These are phyloP conservation scores for Channa maculata DNA, from an alignment of 2,113 vertebrate species.

Conservation along the genomic window DNA sequence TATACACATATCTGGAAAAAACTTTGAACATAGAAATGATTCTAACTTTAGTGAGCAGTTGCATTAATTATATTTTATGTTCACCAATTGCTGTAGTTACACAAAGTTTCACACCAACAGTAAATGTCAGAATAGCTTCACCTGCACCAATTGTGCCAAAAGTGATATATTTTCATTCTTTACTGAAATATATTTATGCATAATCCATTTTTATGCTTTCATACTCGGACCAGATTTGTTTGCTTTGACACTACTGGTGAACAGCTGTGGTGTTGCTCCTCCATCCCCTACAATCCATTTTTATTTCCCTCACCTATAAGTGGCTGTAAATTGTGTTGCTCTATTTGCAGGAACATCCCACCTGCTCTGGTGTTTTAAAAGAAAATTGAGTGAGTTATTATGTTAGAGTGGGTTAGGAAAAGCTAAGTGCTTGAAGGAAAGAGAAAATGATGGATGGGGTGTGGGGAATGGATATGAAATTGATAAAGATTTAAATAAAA, in stretches of 20 bases:
- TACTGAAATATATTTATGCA: neutral
- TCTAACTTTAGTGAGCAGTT: too few species aligned
- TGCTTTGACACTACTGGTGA: neutral
- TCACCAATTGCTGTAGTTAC: neutral
- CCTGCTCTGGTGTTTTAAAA: constrained; percentile 4
- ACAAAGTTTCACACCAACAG: neutral
- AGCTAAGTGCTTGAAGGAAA: neutral
- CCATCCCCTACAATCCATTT: neutral
- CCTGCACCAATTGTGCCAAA: neutral
- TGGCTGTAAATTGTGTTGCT: neutral
- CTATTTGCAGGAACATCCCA: neutral
- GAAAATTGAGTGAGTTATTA: neutral
- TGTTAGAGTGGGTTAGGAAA: neutral
- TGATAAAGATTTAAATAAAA: neutral
- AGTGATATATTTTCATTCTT: neutral
- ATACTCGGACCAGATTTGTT: neutral
- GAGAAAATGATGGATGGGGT: neutral
- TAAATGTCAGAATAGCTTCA: neutral
- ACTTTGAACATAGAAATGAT: too few species aligned
- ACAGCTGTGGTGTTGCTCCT: constrained; percentile 1
- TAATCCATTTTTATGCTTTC: neutral
- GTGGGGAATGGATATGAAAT: neutral
- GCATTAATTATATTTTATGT: neutral
- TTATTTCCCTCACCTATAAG: neutral
- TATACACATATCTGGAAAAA: too few species aligned